Percentiles rank a stretch among this genome's conserved stretches.
phyloP scores from a whole-genome alignment of 2,797 vertebrate genomes.

The Cephalopachus bancanus region DNA sequence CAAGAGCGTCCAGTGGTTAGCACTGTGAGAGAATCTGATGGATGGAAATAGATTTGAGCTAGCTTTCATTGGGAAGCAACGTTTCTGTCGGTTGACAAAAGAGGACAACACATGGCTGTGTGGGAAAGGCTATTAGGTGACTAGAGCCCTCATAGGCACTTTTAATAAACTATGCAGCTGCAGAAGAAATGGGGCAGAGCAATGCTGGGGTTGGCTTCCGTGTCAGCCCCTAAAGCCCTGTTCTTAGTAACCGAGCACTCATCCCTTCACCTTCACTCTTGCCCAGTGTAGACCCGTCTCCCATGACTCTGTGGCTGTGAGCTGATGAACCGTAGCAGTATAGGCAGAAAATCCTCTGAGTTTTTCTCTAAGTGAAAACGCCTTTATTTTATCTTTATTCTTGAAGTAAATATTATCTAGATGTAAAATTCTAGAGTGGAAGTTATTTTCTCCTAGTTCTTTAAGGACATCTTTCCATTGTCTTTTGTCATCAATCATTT shows the following conservation, averaged over 20 bases:
- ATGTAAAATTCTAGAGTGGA: neutral
- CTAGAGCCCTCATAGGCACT: neutral
- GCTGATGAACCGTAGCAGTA: neutral
- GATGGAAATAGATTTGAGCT: neutral
- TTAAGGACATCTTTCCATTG: neutral
- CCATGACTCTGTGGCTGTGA: neutral
- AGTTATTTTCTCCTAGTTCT: neutral
- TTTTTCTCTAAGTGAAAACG: neutral
- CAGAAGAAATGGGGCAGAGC: neutral
- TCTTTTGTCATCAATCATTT: neutral
- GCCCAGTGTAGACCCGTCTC: neutral
- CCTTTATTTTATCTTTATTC: conserved; percentile 19
- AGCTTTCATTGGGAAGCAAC: neutral
- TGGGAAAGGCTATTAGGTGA: neutral
- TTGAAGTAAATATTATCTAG: neutral
- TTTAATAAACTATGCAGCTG: neutral
- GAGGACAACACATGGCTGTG: neutral
- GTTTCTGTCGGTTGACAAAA: neutral
- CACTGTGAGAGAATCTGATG: neutral
- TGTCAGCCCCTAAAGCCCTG: neutral
- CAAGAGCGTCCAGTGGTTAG: neutral
- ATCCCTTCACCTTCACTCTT: neutral
- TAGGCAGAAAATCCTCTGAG: neutral
- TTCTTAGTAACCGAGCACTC: neutral
- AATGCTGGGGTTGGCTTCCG: neutral